Evolutionary conservation across 2,797 vertebrate genomes (phyloP).

Genomic region (Spondyliosoma cantharus): DNA sequence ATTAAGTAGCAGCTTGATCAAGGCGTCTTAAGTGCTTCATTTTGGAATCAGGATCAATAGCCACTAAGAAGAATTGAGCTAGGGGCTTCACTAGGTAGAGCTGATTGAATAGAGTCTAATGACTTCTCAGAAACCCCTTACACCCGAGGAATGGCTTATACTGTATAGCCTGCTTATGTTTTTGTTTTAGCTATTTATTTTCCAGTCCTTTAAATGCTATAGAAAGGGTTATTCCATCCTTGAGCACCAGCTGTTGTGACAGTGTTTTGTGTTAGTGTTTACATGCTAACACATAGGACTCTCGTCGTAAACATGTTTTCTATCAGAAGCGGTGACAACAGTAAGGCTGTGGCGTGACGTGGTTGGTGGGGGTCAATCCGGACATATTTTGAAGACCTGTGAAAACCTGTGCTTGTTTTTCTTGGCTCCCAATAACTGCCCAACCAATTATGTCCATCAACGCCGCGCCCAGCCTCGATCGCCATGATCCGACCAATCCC

Average conservation of each 20-base stretch:
- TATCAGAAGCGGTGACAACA: constrained; percentile 20
- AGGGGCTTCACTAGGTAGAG: constrained; percentile 65
- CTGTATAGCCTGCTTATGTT: constrained; percentile 27
- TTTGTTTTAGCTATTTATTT: constrained; percentile 29
- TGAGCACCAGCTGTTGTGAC: background rate
- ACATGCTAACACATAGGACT: constrained; percentile 6
- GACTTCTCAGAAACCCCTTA: constrained; percentile 67
- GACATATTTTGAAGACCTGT: constrained; percentile 54
- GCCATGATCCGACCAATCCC: constrained; percentile 81
- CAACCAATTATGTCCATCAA: constrained; percentile 71
- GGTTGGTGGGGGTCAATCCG: constrained; percentile 63
- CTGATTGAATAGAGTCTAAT: constrained; percentile 76
- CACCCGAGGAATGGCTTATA: constrained; percentile 38
- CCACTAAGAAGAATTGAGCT: constrained; percentile 77
- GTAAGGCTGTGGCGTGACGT: constrained; percentile 42
- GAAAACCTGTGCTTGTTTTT: constrained; percentile 81
- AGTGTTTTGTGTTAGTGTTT: background rate
- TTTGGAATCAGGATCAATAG: constrained; percentile 80
- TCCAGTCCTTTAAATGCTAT: constrained; percentile 11
- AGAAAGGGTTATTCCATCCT: constrained; percentile 10
- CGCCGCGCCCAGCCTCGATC: constrained; percentile 62
- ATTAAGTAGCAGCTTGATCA: constrained; percentile 80
- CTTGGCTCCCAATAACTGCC: constrained; percentile 60
- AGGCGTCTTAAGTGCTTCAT: constrained; percentile 79
- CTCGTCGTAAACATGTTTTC: constrained; percentile 78